Base-by-base conservation (phyloP, 2,888 invertebrate species). In the Xiphydria camelus region DNA sequence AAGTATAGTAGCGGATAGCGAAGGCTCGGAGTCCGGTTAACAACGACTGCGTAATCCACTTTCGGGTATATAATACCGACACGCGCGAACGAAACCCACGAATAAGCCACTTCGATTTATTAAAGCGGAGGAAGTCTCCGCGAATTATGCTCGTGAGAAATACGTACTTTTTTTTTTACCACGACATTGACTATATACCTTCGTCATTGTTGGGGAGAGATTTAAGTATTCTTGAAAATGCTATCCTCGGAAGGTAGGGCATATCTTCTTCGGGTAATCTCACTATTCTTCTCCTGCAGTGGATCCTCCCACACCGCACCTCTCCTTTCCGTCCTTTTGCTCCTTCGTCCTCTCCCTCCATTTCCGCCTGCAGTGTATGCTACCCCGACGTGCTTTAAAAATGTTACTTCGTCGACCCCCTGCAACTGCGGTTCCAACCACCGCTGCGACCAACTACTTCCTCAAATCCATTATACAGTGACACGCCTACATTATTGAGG, bases 401-500 rank as follows among this genome's bases (percentile, higher is more conserved):
- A 58, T 63, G n/a, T n/a, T n/a, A n/a, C n/a, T n/a, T n/a, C n/a
- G n/a, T n/a, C n/a, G n/a, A n/a, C n/a, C n/a, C n/a, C n/a, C n/a
- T n/a, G n/a, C n/a, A n/a, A n/a, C n/a, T n/a, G n/a, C n/a, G n/a
- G n/a, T n/a, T n/a, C n/a, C n/a, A n/a, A n/a, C n/a, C n/a, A n/a
- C n/a, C n/a, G n/a, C n/a, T n/a, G n/a, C n/a, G n/a, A n/a, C n/a
- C n/a, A n/a, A n/a, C n/a, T n/a, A n/a, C n/a, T 51, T 48, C 47
- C 31, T 40, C 48, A 48, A 42, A 46, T 64, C 57, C 53, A 64
- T 64, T 62, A 64, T 64, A 57, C 60, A 64, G 46, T 44, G 44
- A 50, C 49, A 49, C 44, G 49, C 56, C 43, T 64, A 59, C 64
- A 64, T 64, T 64, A 64, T 64, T 64, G 62, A 64, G 56, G 47